Base-by-base conservation (phyloP, 2,888 invertebrate species). In the Agrochola lota region DNA sequence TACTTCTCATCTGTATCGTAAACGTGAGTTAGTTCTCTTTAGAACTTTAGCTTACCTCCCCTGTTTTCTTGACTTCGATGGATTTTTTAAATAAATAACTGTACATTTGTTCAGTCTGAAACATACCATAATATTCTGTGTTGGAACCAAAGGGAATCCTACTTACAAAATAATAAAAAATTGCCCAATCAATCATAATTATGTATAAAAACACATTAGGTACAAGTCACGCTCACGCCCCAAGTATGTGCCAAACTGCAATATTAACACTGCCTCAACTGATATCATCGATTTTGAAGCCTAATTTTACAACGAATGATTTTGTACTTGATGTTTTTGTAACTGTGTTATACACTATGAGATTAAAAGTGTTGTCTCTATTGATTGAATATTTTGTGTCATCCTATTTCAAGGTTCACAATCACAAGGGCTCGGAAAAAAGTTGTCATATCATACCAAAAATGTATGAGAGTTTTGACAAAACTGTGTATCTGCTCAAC, bases 241-340 rank as follows among this genome's bases (percentile, higher is more conserved):
- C n/a, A 59, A 64, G 17, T 71, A 64, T 64, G 85, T 83, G 85
- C 78, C 85, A 86, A 85, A 83, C 59, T 80, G 73, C 60, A 69
- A 64, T 73, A 59, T 55, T 63, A 35, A 73, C 75, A 79, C 80
- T 86, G 82, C 78, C 80, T 57, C 4, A 67, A 74, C 20, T 49
- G 62, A 57, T 70, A 63, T 68, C 66, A 79, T 73, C 74, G 73
- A 77, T 69, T 71, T 43, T 30, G 72, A 74, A 78, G 81, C 77
- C 83, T 83, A 77, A 74, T 79, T 85, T 87, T 68, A 87, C 86
- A 86, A 85, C 80, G 87, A 86, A 85, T 74, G 26, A 30, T 80
- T 69, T 79, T 79, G 15, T 72, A 79, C 43, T 69, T 71, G 9
- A 55, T 77, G 49, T 73, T 71, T 74, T 79, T 67, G 55, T 59